Conservation (phyloP, 2,888 invertebrate genomes). For the Sarcophaga subvicina region DNA sequence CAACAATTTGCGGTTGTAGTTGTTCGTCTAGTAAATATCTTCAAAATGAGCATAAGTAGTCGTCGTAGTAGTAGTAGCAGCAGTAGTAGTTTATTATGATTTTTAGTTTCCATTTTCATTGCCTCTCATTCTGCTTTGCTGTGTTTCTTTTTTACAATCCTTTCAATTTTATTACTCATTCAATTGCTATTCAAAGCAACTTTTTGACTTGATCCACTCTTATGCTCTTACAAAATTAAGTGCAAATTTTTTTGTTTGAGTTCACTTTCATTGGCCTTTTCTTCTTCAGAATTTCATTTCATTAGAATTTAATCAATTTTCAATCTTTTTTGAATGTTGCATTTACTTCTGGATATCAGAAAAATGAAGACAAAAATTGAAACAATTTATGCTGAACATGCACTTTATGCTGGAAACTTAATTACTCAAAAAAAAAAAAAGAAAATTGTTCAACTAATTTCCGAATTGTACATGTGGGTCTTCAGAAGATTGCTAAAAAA, state of each 20-base stretch:
- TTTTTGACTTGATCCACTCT: no score
- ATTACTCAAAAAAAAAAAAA: no score
- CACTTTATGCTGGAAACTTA: no score
- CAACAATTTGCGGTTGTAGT: slow-evolving; percentile 47
- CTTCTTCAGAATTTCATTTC: background rate
- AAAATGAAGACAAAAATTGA: background rate
- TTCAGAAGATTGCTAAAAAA: no score
- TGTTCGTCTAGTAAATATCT: background rate
- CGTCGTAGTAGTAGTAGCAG: no score
- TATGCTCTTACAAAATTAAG: no score
- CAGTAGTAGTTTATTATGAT: slow-evolving; percentile 7
- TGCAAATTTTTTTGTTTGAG: background rate
- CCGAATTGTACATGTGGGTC: no score
- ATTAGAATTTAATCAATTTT: background rate
- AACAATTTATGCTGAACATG: no score
- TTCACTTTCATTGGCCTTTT: background rate
- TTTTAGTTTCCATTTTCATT: slow-evolving; percentile 4
- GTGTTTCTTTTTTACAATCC: background rate
- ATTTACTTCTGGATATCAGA: background rate
- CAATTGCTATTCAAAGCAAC: no score
- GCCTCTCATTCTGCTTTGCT: background rate
- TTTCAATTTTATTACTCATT: background rate
- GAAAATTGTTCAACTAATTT: no score
- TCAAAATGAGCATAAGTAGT: slow-evolving; percentile 20
- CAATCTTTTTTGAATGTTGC: no score